These are phyloP conservation scores for Moxostoma hubbsi DNA, from an alignment of 2,797 vertebrate species.

Conservation along the genomic window DNA sequence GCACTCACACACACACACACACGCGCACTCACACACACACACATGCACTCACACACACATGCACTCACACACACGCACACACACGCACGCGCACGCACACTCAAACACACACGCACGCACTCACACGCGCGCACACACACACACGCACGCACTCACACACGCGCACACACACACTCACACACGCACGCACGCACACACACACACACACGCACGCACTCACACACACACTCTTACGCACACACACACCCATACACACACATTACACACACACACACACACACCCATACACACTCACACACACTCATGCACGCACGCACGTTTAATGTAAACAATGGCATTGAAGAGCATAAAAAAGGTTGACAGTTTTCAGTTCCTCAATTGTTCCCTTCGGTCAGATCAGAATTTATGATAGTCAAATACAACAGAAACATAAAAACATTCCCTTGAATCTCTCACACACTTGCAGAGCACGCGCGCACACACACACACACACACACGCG, in stretches of 20 bases:
- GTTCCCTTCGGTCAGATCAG: constrained; percentile 50
- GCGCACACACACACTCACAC: constrained; percentile 32
- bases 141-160: neutral
- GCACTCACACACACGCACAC: neutral
- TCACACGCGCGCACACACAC: too few relatives aligned
- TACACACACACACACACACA: too few relatives aligned
- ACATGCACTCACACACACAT: constrained; percentile 30
- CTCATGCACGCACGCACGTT: constrained; percentile 53
- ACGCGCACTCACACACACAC: constrained; percentile 42
- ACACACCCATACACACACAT: neutral
- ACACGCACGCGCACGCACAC: too few relatives aligned
- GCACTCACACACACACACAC: constrained; percentile 51
- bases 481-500: neutral
- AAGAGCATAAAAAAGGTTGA: constrained; percentile 79
- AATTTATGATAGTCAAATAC: constrained; percentile 30
- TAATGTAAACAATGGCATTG: constrained; percentile 82
- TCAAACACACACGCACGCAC: too few relatives aligned
- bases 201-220: constrained; percentile 20
- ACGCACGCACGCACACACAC: constrained; percentile 23
- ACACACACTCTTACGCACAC: neutral
- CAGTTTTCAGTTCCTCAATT: constrained; percentile 40
- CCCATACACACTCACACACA: constrained; percentile 52
- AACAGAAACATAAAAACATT: constrained; percentile 60
- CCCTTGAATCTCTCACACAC: constrained; percentile 46
- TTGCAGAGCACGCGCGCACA: too few relatives aligned